Conservation (phyloP, 2,113 vertebrate genomes). For the Hucho hucho region DNA sequence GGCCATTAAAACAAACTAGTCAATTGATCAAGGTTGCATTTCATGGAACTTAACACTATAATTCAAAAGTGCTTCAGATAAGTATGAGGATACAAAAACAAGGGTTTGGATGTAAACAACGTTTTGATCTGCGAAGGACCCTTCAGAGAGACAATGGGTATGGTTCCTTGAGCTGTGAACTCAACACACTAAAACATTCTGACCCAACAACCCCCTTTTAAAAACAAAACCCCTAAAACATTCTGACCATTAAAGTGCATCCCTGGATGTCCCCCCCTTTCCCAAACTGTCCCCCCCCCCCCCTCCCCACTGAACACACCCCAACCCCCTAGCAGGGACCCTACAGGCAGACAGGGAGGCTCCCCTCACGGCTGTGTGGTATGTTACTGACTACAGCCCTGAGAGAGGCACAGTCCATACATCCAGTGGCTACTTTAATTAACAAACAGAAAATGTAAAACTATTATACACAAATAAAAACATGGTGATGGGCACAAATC, state of each 20-base stretch:
- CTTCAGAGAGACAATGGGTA: slow-evolving; percentile 61
- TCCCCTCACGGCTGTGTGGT: slow-evolving; percentile 6
- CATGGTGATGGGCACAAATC: slow-evolving; percentile 50
- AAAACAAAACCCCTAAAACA: slow-evolving; percentile 14
- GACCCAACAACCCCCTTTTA: slow-evolving; percentile 26
- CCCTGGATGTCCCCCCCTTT: slow-evolving; percentile 60
- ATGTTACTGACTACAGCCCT: slow-evolving; percentile 44
- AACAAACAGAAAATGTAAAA: slow-evolving; percentile 38
- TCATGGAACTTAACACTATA: slow-evolving; percentile 68
- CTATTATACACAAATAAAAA: slow-evolving; percentile 56
- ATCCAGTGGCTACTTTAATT: slow-evolving; percentile 73
- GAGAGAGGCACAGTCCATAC: slow-evolving; percentile 56
- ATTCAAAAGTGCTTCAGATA: slow-evolving; percentile 77
- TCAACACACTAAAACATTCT: slow-evolving; percentile 44
- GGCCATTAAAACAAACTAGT: slow-evolving; percentile 54
- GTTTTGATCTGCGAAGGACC: slow-evolving; percentile 63
- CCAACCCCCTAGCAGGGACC: slow-evolving; percentile 25
- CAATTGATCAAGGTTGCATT: slow-evolving; percentile 62
- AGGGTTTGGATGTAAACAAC: slow-evolving; percentile 61
- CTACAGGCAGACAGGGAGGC: slow-evolving; percentile 44
- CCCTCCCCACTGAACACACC: neutral
- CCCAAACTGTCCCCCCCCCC: neutral
- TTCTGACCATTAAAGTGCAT: slow-evolving; percentile 73
- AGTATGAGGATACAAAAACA: slow-evolving; percentile 63
- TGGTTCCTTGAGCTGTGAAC: slow-evolving; percentile 68